Evolutionary conservation across 2,113 vertebrate species (phyloP), one percentile per base, ranked within the genome.

Genomic region (Sturnus vulgaris): DNA sequence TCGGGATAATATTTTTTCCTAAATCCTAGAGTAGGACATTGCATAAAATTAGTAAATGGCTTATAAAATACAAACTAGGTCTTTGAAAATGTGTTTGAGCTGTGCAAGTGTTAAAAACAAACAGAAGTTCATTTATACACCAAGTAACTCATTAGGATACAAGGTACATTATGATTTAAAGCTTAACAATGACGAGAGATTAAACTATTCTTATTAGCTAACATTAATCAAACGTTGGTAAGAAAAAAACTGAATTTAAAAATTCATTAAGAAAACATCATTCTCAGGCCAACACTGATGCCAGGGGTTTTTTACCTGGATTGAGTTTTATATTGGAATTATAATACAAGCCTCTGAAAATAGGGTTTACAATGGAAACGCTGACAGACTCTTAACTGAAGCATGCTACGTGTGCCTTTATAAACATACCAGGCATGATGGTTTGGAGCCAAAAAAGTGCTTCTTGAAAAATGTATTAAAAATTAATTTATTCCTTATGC

Each of bases 401-500:
- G 60, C 39, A 82, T 70, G 78, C 55, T 94, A 82, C 0, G 2
- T 63, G 82, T 91, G 90, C 88, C 75, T 93, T 95, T 94, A 93
- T 93, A 96, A 96, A 95, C 79, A 90, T 78, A 95, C 49, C 82
- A 95, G 80, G 82, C 77, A 83, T 37, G 75, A 88, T 66, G 86
- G 75, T 93, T 91, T 76, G 9, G 7, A 97, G 95, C 88, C 92
- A 94, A 94, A 92, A 91, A 94, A 92, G 30, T 73, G 52, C 71
- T 96, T 91, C 95, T 97, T 95, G 84, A 95, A 95, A 96, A 95
- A 93, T 88, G 73, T 91, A 97, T 96, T 96, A 94, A 97, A 96
- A 94, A 96, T 86, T 94, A 95, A 96, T 95, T 86, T 97, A 86
- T 95, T 96, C 95, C 95, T 91, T 87, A 88, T 96, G 94, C 56